Conservation (phyloP, 2,797 vertebrate genomes). For the Cercopithecus petaurista region DNA sequence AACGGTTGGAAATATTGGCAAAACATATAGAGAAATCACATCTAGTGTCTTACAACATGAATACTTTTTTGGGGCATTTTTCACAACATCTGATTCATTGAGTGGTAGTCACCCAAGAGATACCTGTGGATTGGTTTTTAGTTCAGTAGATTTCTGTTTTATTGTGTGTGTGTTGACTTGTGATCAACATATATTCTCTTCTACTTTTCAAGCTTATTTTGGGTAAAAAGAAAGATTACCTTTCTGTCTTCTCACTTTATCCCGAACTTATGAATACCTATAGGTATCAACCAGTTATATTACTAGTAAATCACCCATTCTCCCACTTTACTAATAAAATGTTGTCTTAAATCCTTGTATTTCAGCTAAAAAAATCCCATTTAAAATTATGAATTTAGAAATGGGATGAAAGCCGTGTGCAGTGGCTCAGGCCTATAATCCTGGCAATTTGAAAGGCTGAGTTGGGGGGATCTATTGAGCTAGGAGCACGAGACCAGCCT, state of each 20-base stretch:
- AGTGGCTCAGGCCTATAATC: neutral
- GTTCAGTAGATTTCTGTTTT: neutral
- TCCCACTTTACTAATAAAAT: slow-evolving; percentile 26
- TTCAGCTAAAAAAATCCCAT: neutral
- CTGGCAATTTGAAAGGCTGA: neutral
- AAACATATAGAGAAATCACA: slow-evolving; percentile 28
- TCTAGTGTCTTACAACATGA: neutral
- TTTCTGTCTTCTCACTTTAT: neutral
- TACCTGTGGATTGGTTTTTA: neutral
- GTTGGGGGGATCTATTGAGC: neutral
- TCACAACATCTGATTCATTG: neutral
- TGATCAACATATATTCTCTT: neutral
- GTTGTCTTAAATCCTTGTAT: slow-evolving; percentile 13
- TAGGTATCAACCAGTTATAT: neutral
- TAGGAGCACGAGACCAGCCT: neutral
- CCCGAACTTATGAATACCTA: neutral
- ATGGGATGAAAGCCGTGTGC: neutral
- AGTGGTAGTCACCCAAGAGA: neutral
- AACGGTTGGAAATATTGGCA: slow-evolving; percentile 3
- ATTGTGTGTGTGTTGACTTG: neutral
- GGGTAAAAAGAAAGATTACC: neutral
- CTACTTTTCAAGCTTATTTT: neutral
- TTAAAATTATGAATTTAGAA: slow-evolving; percentile 16
- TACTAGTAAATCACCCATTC: neutral
- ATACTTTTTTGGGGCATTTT: neutral